Conservation (phyloP, 2,797 vertebrate species). For the Mus minutoides region DNA sequence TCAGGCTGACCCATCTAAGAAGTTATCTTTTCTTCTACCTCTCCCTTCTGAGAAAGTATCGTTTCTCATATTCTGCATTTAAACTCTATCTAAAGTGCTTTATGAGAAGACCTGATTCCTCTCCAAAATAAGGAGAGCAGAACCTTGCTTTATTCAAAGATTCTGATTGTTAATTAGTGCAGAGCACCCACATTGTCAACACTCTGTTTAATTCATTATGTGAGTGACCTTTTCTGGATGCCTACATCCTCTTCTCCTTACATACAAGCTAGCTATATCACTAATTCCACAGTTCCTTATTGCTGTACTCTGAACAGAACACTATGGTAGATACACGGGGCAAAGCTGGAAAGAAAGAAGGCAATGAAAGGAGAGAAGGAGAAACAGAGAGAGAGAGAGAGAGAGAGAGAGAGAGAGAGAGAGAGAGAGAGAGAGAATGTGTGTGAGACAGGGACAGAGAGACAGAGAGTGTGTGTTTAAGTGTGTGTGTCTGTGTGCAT, state of each 20-base stretch:
- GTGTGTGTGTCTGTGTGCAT: neutral
- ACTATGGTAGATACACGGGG: neutral
- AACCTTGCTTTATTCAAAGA: neutral
- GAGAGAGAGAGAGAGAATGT: too few species aligned
- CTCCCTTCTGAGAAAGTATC: neutral
- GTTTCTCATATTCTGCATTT: neutral
- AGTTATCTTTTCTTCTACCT: neutral
- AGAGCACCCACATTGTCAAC: neutral
- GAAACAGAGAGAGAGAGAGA: neutral
- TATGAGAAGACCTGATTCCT: neutral
- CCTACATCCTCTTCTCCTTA: neutral
- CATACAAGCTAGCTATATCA: neutral
- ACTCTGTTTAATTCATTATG: conserved; percentile 3
- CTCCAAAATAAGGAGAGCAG: neutral
- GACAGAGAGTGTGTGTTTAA: neutral
- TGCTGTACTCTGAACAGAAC: neutral
- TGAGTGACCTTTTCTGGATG: conserved; percentile 13
- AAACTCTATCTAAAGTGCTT: neutral
- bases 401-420: neutral
- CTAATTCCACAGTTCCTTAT: neutral
- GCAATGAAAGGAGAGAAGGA: too few species aligned
- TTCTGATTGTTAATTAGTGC: neutral
- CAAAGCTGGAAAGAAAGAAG: neutral
- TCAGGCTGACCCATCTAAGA: neutral
- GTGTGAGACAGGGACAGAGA: neutral